Evolutionary conservation across 2,888 invertebrate species (phyloP).

Genomic region (Tholera decimalis): DNA sequence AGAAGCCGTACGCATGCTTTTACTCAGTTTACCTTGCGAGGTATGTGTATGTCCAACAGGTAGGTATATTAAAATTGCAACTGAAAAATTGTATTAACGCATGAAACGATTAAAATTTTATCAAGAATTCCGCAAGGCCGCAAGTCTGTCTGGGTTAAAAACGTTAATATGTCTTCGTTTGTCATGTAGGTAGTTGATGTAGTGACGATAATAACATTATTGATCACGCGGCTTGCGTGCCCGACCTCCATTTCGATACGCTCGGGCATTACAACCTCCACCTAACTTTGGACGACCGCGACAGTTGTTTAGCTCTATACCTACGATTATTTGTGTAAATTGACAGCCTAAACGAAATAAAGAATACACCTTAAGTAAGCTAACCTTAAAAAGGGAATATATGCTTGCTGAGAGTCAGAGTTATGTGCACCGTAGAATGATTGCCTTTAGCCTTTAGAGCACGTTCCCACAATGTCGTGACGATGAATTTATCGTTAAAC

Average conservation of each 20-base stretch:
- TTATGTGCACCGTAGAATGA: no score
- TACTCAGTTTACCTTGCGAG: constrained; percentile 15
- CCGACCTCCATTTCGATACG: constrained; percentile 43
- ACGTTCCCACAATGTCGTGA: no score
- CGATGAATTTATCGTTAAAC: no score
- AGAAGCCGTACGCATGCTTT: constrained; percentile 2
- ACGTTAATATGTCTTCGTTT: not conserved
- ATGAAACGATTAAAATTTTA: not conserved
- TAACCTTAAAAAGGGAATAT: not conserved
- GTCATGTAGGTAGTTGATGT: no score
- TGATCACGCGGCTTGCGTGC: constrained; percentile 32
- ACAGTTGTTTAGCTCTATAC: constrained; percentile 19
- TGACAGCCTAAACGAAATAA: not conserved
- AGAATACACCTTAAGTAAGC: not conserved
- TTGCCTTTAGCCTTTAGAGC: no score
- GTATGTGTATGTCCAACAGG: constrained; percentile 1
- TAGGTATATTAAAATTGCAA: constrained; percentile 5
- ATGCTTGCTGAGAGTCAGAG: no score
- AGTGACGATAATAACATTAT: constrained; percentile 23
- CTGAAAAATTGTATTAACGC: not conserved
- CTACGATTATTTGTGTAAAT: not conserved
- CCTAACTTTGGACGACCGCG: constrained; percentile 31
- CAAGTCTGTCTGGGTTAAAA: not conserved
- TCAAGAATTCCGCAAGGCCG: not conserved
- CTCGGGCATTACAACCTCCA: constrained; percentile 51